Evolutionary conservation across 2,888 invertebrate species (phyloP), one percentile per base, ranked within the genome.

Genomic region (Agonopterix alstromeriana): DNA sequence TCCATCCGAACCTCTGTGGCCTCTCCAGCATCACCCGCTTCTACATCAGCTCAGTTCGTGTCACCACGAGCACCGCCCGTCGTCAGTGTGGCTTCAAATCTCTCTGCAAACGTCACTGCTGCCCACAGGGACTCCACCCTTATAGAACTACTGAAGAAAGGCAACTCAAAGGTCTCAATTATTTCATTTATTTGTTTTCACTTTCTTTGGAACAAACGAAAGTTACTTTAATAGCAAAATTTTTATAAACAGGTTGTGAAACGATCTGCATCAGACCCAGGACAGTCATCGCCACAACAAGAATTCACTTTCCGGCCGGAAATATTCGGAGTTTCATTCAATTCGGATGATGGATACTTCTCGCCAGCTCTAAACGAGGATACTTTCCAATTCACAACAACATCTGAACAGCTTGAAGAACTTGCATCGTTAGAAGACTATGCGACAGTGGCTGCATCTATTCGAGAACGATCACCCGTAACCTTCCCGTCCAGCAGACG

Each of bases 91-190:
- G 79, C 89, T 48, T 67, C 80, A 27, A 84, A 75, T 51, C 56
- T 65, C 47, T 56, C 72, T 36, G 64, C 74, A 42, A 80, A 63
- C 48, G 64, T 70, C 14, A 67, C 67, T 46, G 56, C 73, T 8
- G 61, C 68, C 42, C 92, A 92, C 50, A 93, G 94, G 75, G 95
- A 95, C 56, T 94, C 95, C 53, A 94, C 94, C 3, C 84, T 95
- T 42, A 94, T 95, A 54, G 95, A 95, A 75, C 88, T 95, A 49
- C 84, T 95, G 45, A 95, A 95, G 80, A 91, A 93, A 54, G 92
- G 93, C 43, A 85, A 77, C 55, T 86, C 90, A 14, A 93, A 92
- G 82, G 91, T 91, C 10, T 8, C 46, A 36, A 17, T 49, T 43
- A 47, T 46, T 43, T 49, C 8, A 10, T 43, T 46, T 27, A 38